Evolutionary conservation across 2,113 vertebrate genomes (phyloP).

Genomic region (Machaerirhynchus nigripectus): DNA sequence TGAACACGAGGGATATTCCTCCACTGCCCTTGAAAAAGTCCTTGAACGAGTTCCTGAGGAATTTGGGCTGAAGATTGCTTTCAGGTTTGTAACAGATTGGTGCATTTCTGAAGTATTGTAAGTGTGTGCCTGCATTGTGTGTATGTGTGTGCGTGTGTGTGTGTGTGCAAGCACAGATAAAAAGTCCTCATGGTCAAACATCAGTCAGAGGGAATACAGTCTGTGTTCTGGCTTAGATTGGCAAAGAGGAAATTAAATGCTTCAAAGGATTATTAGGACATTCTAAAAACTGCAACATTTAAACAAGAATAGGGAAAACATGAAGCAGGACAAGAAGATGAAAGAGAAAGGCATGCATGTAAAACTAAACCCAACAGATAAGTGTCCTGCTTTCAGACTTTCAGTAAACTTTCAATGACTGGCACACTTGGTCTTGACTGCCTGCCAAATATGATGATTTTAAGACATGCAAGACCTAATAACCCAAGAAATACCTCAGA

Average conservation of each 20-base stretch:
- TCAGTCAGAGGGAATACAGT: neutral
- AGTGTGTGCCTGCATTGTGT: rapidly evolving
- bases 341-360: neutral
- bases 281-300: neutral
- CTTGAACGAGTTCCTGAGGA: neutral
- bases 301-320: neutral
- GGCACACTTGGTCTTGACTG: neutral
- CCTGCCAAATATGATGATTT: neutral
- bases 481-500: neutral
- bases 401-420: neutral
- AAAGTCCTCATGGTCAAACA: neutral
- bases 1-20: neutral
- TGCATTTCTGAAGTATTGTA: neutral
- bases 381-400: neutral
- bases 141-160: rapidly evolving
- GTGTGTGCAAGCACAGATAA: neutral
- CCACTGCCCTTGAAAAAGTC: neutral
- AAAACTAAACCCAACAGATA: neutral
- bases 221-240: slow-evolving; percentile 13
- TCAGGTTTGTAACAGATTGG: neutral
- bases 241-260: slow-evolving; percentile 50
- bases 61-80: neutral
- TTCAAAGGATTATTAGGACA: slow-evolving; percentile 10
- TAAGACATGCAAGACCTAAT: neutral
- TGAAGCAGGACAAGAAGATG: neutral